Conservation (phyloP, 2,888 invertebrate species). For the Diarsia brunnea region DNA sequence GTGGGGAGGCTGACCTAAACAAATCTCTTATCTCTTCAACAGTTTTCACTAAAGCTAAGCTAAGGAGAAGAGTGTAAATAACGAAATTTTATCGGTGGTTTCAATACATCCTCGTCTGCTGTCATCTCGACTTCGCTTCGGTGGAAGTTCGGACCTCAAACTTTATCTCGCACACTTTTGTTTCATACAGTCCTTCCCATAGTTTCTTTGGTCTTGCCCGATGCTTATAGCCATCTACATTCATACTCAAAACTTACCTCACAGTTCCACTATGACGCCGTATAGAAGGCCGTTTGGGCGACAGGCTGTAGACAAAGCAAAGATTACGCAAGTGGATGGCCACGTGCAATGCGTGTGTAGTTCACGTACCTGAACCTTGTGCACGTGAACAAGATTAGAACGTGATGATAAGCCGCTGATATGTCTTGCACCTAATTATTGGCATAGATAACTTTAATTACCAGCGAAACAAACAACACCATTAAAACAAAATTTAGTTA, state of each 20-base stretch:
- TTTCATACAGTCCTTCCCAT: too few species aligned
- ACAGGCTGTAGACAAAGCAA: constrained; percentile 45
- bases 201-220: too few species aligned
- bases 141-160: neutral
- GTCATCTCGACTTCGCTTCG: neutral
- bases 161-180: too few species aligned
- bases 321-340: constrained; percentile 5
- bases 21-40: neutral
- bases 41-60: neutral
- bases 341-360: constrained; percentile 35
- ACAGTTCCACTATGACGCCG: neutral
- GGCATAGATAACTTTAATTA: constrained; percentile 27
- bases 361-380: constrained; percentile 29
- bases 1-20: neutral
- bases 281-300: neutral
- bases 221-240: too few species aligned
- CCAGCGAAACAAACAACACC: constrained; percentile 24
- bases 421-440: constrained; percentile 36
- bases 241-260: neutral
- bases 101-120: neutral
- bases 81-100: neutral
- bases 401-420: constrained; percentile 38
- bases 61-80: neutral
- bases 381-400: constrained; percentile 43
- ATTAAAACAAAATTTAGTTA: constrained; percentile 58